Evolutionary conservation across 2,113 vertebrate genomes (phyloP).

Genomic region (Phaethon lepturus): DNA sequence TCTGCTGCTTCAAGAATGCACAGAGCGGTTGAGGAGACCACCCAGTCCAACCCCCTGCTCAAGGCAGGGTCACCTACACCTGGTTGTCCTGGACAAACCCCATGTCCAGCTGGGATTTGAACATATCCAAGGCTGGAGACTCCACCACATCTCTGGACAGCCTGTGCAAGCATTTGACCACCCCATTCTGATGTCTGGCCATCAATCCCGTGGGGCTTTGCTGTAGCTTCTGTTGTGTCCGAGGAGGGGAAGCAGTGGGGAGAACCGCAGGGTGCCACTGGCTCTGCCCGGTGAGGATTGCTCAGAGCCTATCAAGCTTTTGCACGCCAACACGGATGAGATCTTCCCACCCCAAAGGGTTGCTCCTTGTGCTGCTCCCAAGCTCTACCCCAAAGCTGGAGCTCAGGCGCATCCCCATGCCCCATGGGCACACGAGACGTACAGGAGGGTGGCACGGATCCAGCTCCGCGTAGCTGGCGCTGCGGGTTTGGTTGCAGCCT

Average conservation of each 20-base stretch:
- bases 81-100: not conserved
- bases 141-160: not conserved
- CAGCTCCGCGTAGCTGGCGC: accelerated
- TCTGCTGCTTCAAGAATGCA: not conserved
- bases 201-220: accelerated
- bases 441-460: accelerated
- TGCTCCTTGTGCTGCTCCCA: not conserved
- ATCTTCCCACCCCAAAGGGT: not conserved
- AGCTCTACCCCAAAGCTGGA: accelerated
- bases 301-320: not conserved
- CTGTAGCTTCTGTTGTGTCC: not conserved
- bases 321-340: accelerated
- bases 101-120: not conserved
- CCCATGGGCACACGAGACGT: not conserved
- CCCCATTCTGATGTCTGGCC: not conserved
- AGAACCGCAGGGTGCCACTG: not conserved
- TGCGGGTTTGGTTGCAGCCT: not conserved
- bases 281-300: accelerated
- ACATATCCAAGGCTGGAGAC: not conserved
- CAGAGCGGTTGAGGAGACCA: not conserved
- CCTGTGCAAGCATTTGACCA: not conserved
- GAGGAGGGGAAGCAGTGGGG: not conserved
- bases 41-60: not conserved
- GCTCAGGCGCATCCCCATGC: not conserved
- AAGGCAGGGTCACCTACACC: not conserved